Percentiles rank a stretch among this genome's conserved stretches.
Evolutionary conservation across 1,140 invertebrate species (phyloP).

Genomic region (Mamestra configurata): DNA sequence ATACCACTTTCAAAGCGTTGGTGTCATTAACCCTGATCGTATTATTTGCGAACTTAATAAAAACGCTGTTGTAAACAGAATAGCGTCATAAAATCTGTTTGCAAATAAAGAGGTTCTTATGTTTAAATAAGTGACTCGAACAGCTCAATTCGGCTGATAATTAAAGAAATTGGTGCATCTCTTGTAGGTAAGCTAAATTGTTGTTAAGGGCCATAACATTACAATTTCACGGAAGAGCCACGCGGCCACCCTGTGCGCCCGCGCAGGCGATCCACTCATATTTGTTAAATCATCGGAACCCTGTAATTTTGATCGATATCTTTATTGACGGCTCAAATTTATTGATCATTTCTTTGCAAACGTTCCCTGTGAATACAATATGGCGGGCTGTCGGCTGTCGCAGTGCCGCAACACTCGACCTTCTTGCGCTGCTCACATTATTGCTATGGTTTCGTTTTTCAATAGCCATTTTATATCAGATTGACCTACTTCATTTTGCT

Average conservation of each 20-base stretch:
- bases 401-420: slow-evolving; percentile 68
- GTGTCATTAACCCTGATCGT: slow-evolving; percentile 70
- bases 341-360: slow-evolving; percentile 85
- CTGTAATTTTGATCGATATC: slow-evolving; percentile 88
- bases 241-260: slow-evolving; percentile 77
- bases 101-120: slow-evolving; percentile 69
- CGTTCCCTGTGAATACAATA: slow-evolving; percentile 79
- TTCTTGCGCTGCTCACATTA: slow-evolving; percentile 77
- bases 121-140: slow-evolving; percentile 74
- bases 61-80: slow-evolving; percentile 57
- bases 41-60: slow-evolving; percentile 59
- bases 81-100: slow-evolving; percentile 68
- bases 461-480: slow-evolving; percentile 85
- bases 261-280: slow-evolving; percentile 77
- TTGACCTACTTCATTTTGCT: slow-evolving; percentile 79
- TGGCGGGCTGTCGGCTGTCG: slow-evolving; percentile 72
- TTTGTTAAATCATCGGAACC: slow-evolving; percentile 86
- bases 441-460: slow-evolving; percentile 84
- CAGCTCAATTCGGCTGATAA: slow-evolving; percentile 73
- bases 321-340: slow-evolving; percentile 85
- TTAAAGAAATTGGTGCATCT: slow-evolving; percentile 77
- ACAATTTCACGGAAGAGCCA: slow-evolving; percentile 82
- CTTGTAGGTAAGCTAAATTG: slow-evolving; percentile 75
- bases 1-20: slow-evolving; percentile 60
- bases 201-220: slow-evolving; percentile 78